Conservation (phyloP, 1,140 invertebrate species). For the Idris sp. region DNA sequence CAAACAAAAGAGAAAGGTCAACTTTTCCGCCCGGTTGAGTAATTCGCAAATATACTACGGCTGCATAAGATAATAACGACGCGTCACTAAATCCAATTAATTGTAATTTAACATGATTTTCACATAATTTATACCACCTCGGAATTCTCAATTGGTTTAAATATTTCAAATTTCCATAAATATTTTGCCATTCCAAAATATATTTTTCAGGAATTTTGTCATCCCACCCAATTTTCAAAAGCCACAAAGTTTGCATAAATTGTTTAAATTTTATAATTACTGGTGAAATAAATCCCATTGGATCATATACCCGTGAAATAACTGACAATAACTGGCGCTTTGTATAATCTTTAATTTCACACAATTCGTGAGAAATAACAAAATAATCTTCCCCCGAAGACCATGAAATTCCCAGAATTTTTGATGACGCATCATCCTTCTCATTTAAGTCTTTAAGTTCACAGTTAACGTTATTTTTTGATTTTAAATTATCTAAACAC, state of each 20-base stretch:
- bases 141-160: not conserved
- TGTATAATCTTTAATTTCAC: not conserved
- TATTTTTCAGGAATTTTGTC: not conserved
- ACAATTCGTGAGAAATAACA: not conserved
- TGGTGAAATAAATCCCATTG: constrained; percentile 4
- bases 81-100: constrained; percentile 12
- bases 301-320: constrained; percentile 4
- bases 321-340: constrained; percentile 2
- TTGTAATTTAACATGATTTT: too few relatives aligned
- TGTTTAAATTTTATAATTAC: constrained; percentile 1
- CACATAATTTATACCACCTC: not conserved
- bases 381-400: constrained; percentile 2
- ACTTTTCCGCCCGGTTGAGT: too few relatives aligned
- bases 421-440: too few relatives aligned
- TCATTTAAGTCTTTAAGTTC: not conserved
- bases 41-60: too few relatives aligned
- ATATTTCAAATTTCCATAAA: not conserved
- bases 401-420: constrained; percentile 21
- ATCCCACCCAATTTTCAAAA: constrained; percentile 11
- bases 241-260: constrained; percentile 10
- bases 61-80: constrained; percentile 3
- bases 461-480: not conserved
- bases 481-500: too few relatives aligned
- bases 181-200: not conserved
- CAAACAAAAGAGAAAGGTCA: too few relatives aligned